phyloP scores from a whole-genome alignment of 2,797 vertebrate genomes.

The Malacoraja senta region DNA sequence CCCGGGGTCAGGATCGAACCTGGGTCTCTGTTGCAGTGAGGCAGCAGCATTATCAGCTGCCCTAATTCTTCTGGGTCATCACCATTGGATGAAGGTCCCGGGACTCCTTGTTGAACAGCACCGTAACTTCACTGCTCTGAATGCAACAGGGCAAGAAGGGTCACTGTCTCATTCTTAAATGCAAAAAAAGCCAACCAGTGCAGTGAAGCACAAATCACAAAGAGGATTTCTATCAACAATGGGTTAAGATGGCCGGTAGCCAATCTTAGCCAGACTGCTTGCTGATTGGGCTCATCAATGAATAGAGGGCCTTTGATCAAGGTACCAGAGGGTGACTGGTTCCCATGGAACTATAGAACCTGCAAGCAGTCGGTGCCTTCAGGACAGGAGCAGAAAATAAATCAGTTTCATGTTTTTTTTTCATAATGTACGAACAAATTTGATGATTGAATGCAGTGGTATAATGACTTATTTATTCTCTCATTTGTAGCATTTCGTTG shows the following conservation, averaged over 20 bases:
- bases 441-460: not conserved
- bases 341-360: not conserved
- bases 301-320: conserved; percentile 41
- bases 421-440: conserved; percentile 46
- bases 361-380: conserved; percentile 37
- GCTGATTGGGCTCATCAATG: conserved; percentile 8
- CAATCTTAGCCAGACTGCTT: not conserved
- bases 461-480: conserved; percentile 26
- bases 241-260: not conserved
- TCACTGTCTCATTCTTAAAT: not conserved
- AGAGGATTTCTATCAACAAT: not conserved
- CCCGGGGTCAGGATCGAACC: too few relatives aligned
- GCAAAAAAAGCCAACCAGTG: not conserved
- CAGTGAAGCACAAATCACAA: too few relatives aligned
- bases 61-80: not conserved
- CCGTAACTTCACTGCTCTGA: not conserved
- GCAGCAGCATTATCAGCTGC: too few relatives aligned
- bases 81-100: not conserved
- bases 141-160: not conserved
- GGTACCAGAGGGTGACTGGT: conserved; percentile 28
- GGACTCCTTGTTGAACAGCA: not conserved
- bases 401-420: conserved; percentile 42
- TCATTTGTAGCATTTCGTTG: conserved; percentile 58
- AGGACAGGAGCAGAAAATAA: conserved; percentile 39
- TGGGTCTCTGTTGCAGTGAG: too few relatives aligned